A percentile compares a stretch with the other conserved stretches of the same genome.
Conservation (phyloP, 2,113 vertebrate species). For the Mesoclemmys tuberculata region DNA sequence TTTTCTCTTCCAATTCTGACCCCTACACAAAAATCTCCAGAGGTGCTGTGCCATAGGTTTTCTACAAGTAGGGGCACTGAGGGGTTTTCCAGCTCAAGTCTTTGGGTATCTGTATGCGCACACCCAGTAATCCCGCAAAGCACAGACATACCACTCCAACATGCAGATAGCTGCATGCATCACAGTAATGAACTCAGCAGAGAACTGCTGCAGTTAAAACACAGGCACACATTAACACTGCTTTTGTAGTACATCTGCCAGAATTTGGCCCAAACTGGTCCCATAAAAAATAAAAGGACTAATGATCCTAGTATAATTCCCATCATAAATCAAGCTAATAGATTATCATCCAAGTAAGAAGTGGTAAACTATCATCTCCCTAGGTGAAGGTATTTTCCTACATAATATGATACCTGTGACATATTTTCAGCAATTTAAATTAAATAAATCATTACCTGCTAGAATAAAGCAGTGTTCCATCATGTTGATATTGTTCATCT, state of each 20-base stretch:
- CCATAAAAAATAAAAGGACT: background rate
- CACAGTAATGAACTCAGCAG: background rate
- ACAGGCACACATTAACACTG: background rate
- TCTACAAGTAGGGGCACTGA: background rate
- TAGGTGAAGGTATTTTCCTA: background rate
- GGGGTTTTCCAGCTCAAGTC: background rate
- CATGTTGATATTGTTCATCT: conserved; percentile 72
- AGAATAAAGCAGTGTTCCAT: conserved; percentile 80
- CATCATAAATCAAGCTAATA: background rate
- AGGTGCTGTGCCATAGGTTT: background rate
- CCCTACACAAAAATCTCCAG: background rate
- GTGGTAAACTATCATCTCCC: background rate
- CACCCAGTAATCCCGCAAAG: background rate
- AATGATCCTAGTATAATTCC: background rate
- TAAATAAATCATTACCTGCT: conserved; percentile 71
- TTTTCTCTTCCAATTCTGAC: background rate
- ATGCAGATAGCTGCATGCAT: background rate
- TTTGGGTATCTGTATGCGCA: background rate
- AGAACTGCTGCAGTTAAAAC: background rate
- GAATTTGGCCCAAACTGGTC: background rate
- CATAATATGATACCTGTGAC: background rate
- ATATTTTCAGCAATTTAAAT: background rate
- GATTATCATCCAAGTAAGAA: background rate
- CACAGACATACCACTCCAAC: background rate
- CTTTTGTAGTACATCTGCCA: background rate